phyloP scores from a whole-genome alignment of 2,797 vertebrate species.

The Pseudopleuronectes americanus region DNA sequence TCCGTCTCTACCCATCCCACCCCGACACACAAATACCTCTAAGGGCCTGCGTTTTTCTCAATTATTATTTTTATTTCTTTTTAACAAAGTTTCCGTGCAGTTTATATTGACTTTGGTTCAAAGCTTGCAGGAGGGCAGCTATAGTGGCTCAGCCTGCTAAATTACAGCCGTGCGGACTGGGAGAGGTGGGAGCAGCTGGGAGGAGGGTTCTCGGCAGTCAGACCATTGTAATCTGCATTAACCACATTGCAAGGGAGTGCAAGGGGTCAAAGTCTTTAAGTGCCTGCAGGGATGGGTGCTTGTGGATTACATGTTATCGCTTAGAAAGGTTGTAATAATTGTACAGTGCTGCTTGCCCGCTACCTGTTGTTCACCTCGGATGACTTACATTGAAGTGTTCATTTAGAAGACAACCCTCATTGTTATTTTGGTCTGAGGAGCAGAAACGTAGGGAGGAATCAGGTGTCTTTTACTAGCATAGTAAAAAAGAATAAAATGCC shows the following conservation, averaged over 20 bases:
- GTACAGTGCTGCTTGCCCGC: constrained; percentile 55
- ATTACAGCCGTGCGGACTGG: constrained; percentile 71
- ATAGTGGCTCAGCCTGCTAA: constrained; percentile 61
- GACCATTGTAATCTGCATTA: constrained; percentile 87
- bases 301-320: constrained; percentile 78
- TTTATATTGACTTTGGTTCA: constrained; percentile 74
- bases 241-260: constrained; percentile 82
- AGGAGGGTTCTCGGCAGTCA: constrained; percentile 74
- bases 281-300: constrained; percentile 80
- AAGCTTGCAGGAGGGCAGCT: constrained; percentile 48
- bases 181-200: constrained; percentile 82
- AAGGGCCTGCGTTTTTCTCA: constrained; percentile 51
- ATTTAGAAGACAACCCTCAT: constrained; percentile 32
- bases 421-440: constrained; percentile 24
- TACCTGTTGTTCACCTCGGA: constrained; percentile 63
- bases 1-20: constrained; percentile 37
- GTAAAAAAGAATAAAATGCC: background rate
- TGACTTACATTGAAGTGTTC: constrained; percentile 46
- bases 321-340: constrained; percentile 70
- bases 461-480: background rate
- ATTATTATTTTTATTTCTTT: constrained; percentile 68
- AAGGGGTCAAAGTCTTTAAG: constrained; percentile 87
- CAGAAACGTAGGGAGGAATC: constrained; percentile 2
- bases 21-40: constrained; percentile 4
- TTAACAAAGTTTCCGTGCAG: constrained; percentile 63